Conservation (phyloP, 2,113 vertebrate species). For the Cinclus cinclus region DNA sequence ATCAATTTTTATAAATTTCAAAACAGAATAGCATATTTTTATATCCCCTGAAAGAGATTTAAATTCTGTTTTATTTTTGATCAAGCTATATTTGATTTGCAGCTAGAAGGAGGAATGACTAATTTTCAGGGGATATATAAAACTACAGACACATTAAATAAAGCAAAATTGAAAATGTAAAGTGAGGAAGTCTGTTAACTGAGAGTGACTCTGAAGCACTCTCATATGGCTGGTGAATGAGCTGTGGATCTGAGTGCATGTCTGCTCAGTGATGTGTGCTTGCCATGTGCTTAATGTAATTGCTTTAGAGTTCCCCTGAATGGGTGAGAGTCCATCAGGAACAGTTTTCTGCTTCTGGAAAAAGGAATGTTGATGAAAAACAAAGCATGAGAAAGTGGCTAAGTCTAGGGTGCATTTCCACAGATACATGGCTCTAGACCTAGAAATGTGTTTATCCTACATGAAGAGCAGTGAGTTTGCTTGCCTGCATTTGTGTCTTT, state of each 20-base stretch:
- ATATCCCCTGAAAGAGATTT: background rate
- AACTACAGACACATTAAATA: background rate
- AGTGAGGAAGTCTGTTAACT: background rate
- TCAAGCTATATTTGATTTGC: background rate
- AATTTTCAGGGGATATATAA: background rate
- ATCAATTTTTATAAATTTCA: background rate
- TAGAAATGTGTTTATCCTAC: background rate
- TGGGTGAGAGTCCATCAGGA: background rate
- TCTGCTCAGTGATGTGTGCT: background rate
- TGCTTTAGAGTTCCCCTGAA: background rate
- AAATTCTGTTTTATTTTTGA: background rate
- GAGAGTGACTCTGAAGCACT: background rate
- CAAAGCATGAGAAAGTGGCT: background rate
- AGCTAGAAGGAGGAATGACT: background rate
- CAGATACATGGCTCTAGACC: background rate
- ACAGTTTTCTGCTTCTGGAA: background rate
- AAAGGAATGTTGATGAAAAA: background rate
- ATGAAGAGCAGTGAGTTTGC: accelerated
- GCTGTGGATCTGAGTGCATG: background rate
- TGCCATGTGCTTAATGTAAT: background rate
- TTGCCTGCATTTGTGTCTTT: background rate
- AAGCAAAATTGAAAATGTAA: background rate
- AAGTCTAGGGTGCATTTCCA: background rate
- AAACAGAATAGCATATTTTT: background rate
- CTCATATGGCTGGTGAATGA: background rate